Base-by-base conservation (phyloP, 1,140 invertebrate genomes). In the Drosophila parabipectinata region DNA sequence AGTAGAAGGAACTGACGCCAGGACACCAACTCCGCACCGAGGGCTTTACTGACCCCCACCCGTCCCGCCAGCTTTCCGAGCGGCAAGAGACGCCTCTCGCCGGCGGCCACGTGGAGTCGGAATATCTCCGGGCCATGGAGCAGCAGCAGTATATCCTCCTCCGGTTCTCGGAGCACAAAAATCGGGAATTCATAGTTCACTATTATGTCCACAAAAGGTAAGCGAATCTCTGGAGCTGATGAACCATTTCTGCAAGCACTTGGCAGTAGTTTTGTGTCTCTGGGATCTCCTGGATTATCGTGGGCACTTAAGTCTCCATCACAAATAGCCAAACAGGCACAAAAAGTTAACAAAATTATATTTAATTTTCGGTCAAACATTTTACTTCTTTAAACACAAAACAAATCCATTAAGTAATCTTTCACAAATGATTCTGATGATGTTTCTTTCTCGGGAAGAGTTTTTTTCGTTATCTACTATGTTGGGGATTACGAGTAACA, bases 121-220 rank as follows among this genome's bases (percentile, higher is more conserved):
- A 76, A 79, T 0, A 91, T 54, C 54, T 91, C 79, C 2, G 78
- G 39, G 39, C 90, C 90, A 30, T 91, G 82, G 6, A 91, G 55
- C 30, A 91, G 52, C 32, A 90, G 62, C 7, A 91, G 34, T 45
- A 75, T n/a, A 9, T 79, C 53, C 32, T 62, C 48, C 10, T 69
- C 47, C 14, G 56, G 39, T 12, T 87, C 75, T 9, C 78, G 82
- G 9, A 91, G 56, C 52, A 91, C 30, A n/a, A 62, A 72, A 0
- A 91, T 24, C 0, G 56, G 71, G 3, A 59, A 47, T 45, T 91
- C 72, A 26, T 79, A 64, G 3, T 53, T 55, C 51, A 91, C 14
- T 34, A 77, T 60, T 64, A 91, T 77, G 59, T 91, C 90, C 77
- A 91, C 75, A 37, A 91, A 91, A 7, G 90, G 90, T 30, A 90